A percentile compares a stretch with the other conserved stretches of the same genome.
Conservation (phyloP, 1,140 invertebrate species). For the Microplitis demolitor region DNA sequence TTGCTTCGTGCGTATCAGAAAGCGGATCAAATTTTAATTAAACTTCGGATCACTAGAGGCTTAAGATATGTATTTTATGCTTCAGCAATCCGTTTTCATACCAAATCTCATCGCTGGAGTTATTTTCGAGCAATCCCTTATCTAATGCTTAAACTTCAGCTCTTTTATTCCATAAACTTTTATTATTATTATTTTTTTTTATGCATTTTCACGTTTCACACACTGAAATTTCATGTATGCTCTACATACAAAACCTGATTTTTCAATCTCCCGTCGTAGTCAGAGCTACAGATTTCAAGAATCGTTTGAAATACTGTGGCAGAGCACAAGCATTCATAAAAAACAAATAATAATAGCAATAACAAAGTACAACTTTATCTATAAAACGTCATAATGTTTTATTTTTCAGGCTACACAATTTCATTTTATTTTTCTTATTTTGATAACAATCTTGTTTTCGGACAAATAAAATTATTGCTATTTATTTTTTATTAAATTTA, state of each 20-base stretch:
- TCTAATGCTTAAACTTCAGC: neutral
- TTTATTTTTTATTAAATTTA: too few relatives aligned
- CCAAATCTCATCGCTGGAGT: slow-evolving; percentile 30
- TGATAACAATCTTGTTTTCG: too few relatives aligned
- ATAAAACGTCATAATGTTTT: too few relatives aligned
- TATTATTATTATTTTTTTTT: neutral
- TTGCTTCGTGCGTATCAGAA: slow-evolving; percentile 40
- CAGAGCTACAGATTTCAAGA: slow-evolving; percentile 51
- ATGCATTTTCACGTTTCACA: slow-evolving; percentile 7
- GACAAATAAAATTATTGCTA: too few relatives aligned
- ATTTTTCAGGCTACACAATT: too few relatives aligned
- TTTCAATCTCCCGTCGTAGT: slow-evolving; percentile 48
- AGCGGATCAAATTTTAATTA: slow-evolving; percentile 54
- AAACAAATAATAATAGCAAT: neutral
- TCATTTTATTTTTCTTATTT: too few relatives aligned
- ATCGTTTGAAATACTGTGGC: slow-evolving; percentile 15
- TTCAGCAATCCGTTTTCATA: slow-evolving; percentile 36
- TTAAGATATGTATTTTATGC: slow-evolving; percentile 55
- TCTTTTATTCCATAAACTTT: neutral
- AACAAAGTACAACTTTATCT: neutral
- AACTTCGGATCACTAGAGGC: slow-evolving; percentile 43
- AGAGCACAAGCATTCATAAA: neutral
- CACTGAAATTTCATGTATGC: slow-evolving; percentile 25
- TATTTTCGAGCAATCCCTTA: slow-evolving; percentile 12
- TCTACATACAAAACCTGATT: slow-evolving; percentile 45